Percentiles rank a stretch among this genome's conserved stretches.
phyloP scores from a whole-genome alignment of 2,888 invertebrate genomes.

The Copidosoma aretas region DNA sequence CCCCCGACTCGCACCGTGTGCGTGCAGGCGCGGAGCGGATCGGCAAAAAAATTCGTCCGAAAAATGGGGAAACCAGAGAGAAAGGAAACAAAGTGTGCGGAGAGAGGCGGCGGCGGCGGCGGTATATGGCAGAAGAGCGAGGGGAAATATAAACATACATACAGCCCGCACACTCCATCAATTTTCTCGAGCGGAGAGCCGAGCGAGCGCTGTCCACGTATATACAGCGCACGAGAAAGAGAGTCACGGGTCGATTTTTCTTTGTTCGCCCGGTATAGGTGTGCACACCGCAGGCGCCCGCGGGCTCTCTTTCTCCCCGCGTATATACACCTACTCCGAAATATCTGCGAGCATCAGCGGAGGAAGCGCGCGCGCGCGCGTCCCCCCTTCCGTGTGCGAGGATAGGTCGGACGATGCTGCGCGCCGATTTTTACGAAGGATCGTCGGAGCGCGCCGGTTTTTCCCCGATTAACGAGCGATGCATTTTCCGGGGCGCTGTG shows the following conservation, averaged over 20 bases:
- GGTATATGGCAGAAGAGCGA: constrained; percentile 30
- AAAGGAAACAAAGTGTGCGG: constrained; percentile 1
- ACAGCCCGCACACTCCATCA: constrained; percentile 19
- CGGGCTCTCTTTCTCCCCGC: not conserved
- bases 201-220: constrained; percentile 9
- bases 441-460: too few relatives aligned
- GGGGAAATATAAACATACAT: constrained; percentile 20
- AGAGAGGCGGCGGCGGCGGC: not conserved
- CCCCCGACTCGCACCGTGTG: too few relatives aligned
- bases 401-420: too few relatives aligned
- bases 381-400: too few relatives aligned
- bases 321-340: constrained; percentile 16
- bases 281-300: not conserved
- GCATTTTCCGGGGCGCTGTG: too few relatives aligned
- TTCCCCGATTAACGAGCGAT: too few relatives aligned
- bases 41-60: not conserved
- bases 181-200: constrained; percentile 24
- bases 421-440: too few relatives aligned
- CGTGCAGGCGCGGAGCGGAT: not conserved
- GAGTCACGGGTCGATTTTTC: constrained; percentile 32
- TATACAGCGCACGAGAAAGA: constrained; percentile 21
- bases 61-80: not conserved
- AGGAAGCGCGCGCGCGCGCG: too few relatives aligned
- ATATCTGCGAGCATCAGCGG: constrained; percentile 19
- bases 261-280: constrained; percentile 20